Evolutionary conservation across 2,113 vertebrate species (phyloP).

Genomic region (Pipra filicauda): DNA sequence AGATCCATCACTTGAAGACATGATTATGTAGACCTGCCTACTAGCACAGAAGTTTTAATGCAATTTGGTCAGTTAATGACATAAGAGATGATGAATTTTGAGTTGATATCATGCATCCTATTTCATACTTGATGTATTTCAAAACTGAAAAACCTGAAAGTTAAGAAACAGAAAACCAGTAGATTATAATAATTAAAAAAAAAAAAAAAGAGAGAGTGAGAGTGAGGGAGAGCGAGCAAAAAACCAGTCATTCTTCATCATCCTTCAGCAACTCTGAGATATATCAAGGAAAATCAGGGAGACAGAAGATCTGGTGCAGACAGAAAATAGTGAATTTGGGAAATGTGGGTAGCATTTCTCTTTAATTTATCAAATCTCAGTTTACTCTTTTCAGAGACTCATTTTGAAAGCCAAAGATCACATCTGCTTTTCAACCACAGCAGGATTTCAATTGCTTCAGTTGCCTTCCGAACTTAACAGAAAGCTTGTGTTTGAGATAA

Average conservation of each 20-base stretch:
- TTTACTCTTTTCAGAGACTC: background rate
- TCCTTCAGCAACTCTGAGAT: background rate
- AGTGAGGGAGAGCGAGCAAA: fast-evolving
- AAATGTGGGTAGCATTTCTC: background rate
- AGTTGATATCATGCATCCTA: background rate
- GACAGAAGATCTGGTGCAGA: background rate
- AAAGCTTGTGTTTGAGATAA: background rate
- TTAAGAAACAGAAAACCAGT: background rate
- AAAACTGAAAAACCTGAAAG: background rate
- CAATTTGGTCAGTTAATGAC: background rate
- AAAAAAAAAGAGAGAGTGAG: no score
- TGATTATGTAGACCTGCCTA: background rate
- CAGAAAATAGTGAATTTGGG: background rate
- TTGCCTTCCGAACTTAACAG: background rate
- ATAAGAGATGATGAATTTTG: background rate
- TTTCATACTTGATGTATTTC: background rate
- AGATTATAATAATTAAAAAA: background rate
- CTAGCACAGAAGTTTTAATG: background rate
- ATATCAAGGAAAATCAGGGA: background rate
- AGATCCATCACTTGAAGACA: background rate
- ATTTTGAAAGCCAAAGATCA: background rate
- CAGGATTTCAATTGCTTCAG: background rate
- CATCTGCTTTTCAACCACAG: background rate
- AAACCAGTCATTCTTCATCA: background rate
- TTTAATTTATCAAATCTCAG: background rate